Evolutionary conservation across 2,888 invertebrate genomes (phyloP), one percentile per base, ranked within the genome.

Genomic region (Dendrolimus pini): DNA sequence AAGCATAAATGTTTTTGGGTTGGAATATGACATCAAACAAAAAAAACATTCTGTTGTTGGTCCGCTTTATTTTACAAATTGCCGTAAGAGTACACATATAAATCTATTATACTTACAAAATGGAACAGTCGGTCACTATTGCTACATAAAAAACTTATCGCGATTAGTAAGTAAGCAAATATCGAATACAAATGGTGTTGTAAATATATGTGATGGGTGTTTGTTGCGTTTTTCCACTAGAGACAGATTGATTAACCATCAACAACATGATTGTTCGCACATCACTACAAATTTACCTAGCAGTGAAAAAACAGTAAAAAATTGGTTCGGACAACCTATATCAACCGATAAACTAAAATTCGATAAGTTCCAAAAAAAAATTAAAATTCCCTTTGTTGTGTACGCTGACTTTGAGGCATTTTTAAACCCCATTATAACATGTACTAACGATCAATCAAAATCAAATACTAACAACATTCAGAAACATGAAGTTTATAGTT

Each of bases 401-500:
- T 55, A 57, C 54, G 57, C 55, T 41, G 56, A 47, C 47, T 47
- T 70, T 59, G 68, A 69, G 52, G 60, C 68, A 9, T 65, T 71
- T 57, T 57, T 70, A 55, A 65, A 60, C 9, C 69, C 68, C 41
- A 61, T 70, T 9, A 14, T 64, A 55, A 54, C 61, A 52, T 67
- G 62, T 64, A 52, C 57, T 18, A 65, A 65, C 41, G 59, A 68
- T 59, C 63, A 62, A 18, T 57, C 54, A n/a, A 67, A 62, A 56
- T 58, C 67, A 10, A 62, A 56, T 47, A 68, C 69, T n/a, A 61
- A 58, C n/a, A 70, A 68, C 56, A 56, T 66, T 53, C 61, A 69
- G 47, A 62, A 62, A 65, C 67, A 70, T 61, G 63, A 65, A 54
- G 61, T 62, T 1, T 70, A 69, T 58, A 72, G 72, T 63, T 73